Evolutionary conservation across 2,888 invertebrate genomes (phyloP).

Genomic region (Sesia apiformis): DNA sequence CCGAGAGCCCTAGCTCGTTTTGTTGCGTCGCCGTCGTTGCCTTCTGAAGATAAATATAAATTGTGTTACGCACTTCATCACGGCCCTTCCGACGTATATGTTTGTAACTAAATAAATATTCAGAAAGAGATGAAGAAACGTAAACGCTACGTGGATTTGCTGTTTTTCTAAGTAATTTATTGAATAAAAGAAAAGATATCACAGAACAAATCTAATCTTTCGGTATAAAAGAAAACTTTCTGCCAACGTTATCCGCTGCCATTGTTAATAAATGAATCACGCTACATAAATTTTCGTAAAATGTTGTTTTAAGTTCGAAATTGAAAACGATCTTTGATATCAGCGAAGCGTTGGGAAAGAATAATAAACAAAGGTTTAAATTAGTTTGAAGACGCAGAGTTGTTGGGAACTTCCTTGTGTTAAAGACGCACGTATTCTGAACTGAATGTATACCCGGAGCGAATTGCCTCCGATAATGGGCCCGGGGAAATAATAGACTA

Average conservation of each 20-base stretch:
- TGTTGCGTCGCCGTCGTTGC: slow-evolving; percentile 23
- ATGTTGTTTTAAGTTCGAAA: too few relatives aligned
- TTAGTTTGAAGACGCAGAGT: slow-evolving; percentile 13
- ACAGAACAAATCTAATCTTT: background rate
- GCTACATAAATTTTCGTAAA: too few relatives aligned
- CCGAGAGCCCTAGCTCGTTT: slow-evolving; percentile 16
- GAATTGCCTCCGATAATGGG: slow-evolving; percentile 5
- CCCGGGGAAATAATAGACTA: slow-evolving; percentile 6
- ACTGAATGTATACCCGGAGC: slow-evolving; percentile 1
- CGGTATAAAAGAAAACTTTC: too few relatives aligned
- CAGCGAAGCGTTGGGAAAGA: slow-evolving; percentile 1
- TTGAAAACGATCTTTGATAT: too few relatives aligned
- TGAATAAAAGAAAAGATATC: background rate
- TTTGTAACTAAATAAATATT: background rate
- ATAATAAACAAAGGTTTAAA: slow-evolving; percentile 17
- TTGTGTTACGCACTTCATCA: slow-evolving; percentile 5
- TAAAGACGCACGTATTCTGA: slow-evolving; percentile 12
- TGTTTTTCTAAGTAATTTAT: background rate
- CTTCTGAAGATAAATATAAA: slow-evolving; percentile 12
- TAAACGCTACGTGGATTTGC: background rate
- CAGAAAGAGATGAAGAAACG: background rate
- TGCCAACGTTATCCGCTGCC: too few relatives aligned
- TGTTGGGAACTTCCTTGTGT: slow-evolving; percentile 15
- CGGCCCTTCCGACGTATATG: slow-evolving; percentile 3
- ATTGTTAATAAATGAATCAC: too few relatives aligned